Conservation (phyloP, 2,113 vertebrate species). For the Myotis lucifugus region DNA sequence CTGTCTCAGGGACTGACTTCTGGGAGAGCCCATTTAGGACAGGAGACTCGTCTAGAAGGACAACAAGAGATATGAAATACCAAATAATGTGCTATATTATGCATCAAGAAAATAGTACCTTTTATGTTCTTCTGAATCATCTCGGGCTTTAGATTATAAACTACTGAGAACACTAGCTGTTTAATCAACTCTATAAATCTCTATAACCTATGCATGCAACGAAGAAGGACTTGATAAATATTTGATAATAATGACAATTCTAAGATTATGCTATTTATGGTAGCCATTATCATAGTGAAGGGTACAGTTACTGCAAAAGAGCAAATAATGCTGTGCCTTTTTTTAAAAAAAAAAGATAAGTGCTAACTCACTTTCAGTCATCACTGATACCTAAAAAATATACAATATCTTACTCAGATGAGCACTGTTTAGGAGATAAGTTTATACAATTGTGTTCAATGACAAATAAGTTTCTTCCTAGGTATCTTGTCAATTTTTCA, state of each 20-base stretch:
- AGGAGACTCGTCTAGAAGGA: not conserved
- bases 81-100: not conserved
- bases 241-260: slow-evolving; percentile 57
- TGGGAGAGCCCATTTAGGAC: not conserved
- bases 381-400: not conserved
- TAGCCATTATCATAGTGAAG: not conserved
- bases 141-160: not conserved
- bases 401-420: not conserved
- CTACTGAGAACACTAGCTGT: not conserved
- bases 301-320: slow-evolving; percentile 35
- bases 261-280: slow-evolving; percentile 48
- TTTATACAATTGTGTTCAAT: slow-evolving; percentile 2
- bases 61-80: not conserved
- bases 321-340: not conserved
- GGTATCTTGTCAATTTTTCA: slow-evolving; percentile 49
- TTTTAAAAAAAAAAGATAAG: not conserved
- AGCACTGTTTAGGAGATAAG: not conserved
- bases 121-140: not conserved
- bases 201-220: not conserved
- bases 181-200: slow-evolving; percentile 50
- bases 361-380: not conserved
- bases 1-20: not conserved
- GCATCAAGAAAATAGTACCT: not conserved
- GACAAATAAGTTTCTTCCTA: slow-evolving; percentile 49
- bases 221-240: slow-evolving; percentile 29